Evolutionary conservation across 1,140 invertebrate species (phyloP), one percentile per base, ranked within the genome.

Genomic region (Drosophila subobscura): DNA sequence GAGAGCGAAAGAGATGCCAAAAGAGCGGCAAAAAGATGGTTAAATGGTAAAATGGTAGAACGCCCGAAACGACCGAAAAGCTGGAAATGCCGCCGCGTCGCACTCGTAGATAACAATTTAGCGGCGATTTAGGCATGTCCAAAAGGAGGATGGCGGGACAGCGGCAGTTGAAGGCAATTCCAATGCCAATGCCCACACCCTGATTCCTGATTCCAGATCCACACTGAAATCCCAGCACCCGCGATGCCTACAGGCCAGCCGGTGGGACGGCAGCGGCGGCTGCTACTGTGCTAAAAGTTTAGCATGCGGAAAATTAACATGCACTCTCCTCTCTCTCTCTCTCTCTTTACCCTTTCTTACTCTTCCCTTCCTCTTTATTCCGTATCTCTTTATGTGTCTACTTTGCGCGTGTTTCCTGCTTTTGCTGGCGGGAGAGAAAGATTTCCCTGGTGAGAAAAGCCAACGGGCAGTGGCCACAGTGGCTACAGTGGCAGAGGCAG

Each of bases 231-330:
- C 61, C 72, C 72, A 76, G 73, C 81, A 80, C 68, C 81, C 77
- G 81, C 70, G 77, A 75, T 40, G 67, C 54, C 46, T 29, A 14
- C 29, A 40, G 20, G 37, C 63, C 60, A 5, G 23, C 20, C 27
- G 14, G 5, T 45, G 14, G 6, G 20, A 23, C 55, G 5, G 50
- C 79, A 79, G 66, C 67, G 51, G 76, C 52, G 56, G 7, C 53
- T 65, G 83, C 83, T 88, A 88, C 83, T 88, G 83, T 88, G 84
- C 84, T 88, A 88, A 88, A 88, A 81, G 79, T 84, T 88, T 83
- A 88, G 83, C 83, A 89, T 88, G 83, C 83, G 83, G 83, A 88
- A 88, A 88, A 88, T 88, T 88, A 88, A 88, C 83, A 88, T 88
- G 83, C 66, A 79, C 79, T 79, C 55, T 61, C 61, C 53, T 68